Conservation (phyloP, 2,797 vertebrate genomes). For the Microctenopoma steveboyesi region DNA sequence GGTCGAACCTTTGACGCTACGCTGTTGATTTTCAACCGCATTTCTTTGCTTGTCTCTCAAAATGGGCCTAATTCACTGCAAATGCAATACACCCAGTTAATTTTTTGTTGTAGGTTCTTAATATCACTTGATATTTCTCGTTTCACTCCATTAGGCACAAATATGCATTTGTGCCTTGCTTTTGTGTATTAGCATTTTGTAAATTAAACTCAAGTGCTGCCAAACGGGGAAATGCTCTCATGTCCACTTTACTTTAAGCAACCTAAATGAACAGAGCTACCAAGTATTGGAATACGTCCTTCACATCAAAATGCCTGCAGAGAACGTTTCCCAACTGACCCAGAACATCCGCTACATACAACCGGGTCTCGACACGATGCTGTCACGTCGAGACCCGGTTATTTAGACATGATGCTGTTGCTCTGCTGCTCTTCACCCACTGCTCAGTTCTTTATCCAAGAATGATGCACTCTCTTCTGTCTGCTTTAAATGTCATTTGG, state of each 20-base stretch:
- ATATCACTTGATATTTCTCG: background rate
- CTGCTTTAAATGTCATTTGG: slow-evolving; percentile 53
- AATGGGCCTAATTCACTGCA: slow-evolving; percentile 16
- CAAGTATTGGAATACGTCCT: background rate
- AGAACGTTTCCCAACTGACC: slow-evolving; percentile 20
- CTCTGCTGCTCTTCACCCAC: slow-evolving; percentile 31
- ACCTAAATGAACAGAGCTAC: background rate
- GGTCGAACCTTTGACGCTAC: slow-evolving; percentile 46
- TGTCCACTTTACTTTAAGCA: no score
- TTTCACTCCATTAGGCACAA: slow-evolving; percentile 7
- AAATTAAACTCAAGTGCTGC: background rate
- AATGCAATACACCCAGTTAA: slow-evolving; percentile 3
- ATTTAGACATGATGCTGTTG: slow-evolving; percentile 34
- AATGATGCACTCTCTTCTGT: slow-evolving; percentile 39
- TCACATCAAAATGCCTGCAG: background rate
- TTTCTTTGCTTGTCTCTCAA: slow-evolving; percentile 34
- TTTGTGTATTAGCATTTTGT: background rate
- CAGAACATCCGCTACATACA: slow-evolving; percentile 8
- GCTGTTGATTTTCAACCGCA: slow-evolving; percentile 29
- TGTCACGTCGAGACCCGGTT: background rate
- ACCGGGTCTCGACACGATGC: background rate
- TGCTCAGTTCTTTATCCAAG: slow-evolving; percentile 56
- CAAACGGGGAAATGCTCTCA: no score
- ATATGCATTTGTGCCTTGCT: background rate
- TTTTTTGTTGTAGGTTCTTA: background rate